Evolutionary conservation across 2,888 invertebrate species (phyloP), one percentile per base, ranked within the genome.

Genomic region (Polyploca ridens): DNA sequence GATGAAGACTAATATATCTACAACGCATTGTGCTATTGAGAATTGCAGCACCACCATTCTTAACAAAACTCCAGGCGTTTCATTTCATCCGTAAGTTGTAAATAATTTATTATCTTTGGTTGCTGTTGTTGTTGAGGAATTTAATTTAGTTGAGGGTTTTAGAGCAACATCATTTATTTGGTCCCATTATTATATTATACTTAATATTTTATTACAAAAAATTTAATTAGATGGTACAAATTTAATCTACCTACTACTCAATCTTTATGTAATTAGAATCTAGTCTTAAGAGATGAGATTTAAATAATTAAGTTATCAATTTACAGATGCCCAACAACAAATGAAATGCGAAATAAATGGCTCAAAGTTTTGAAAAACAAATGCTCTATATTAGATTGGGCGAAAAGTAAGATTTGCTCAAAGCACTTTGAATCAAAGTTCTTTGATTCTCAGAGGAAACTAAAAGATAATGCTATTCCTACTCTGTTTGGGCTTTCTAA

Each of bases 311-410:
- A 64, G 61, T n/a, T 19, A 41, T 41, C 13, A 58, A 27, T 38
- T 63, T 67, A 44, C 75, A 93, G 93, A 68, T 92, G 88, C 72
- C 93, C 93, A 58, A 68, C 77, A 46, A 77, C 71, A 6, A 69
- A 69, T 60, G 90, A 90, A 69, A 87, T 91, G 86, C 84, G 91
- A 66, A 89, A 81, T 66, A 88, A 83, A 76, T 93, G 93, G 93
- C 73, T 90, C 8, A 82, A 83, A 65, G 69, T 87, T 33, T 76
- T 93, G 11, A 90, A 84, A 74, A 87, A 85, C 64, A 90, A 83
- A 69, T 91, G 91, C 70, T 71, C 81, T 62, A 70, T 82, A 58
- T 72, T 93, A 54, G 90, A 93, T 69, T 93, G 90, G 90, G 65
- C 73, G 5, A 89, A 78, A 75, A 91, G 91, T 68, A 88, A 79